Conservation (phyloP, 2,888 invertebrate genomes). For the Aporophyla nigra region DNA sequence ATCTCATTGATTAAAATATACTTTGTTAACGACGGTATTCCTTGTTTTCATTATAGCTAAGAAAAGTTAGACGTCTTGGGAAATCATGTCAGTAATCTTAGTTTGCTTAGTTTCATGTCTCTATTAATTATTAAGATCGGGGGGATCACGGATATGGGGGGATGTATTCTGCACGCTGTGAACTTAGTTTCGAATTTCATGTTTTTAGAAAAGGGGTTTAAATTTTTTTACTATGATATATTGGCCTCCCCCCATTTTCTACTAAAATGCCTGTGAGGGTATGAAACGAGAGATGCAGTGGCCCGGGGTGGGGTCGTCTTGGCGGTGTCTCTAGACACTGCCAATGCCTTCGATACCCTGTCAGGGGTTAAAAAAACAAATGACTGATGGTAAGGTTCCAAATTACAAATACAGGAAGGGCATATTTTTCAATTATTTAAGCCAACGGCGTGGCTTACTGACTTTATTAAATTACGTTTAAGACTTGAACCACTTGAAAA, state of each 20-base stretch:
- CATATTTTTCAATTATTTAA: background rate
- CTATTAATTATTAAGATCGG: background rate
- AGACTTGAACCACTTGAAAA: slow-evolving; percentile 10
- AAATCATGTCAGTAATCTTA: slow-evolving; percentile 35
- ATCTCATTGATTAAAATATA: slow-evolving; percentile 44
- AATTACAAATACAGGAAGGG: slow-evolving; percentile 1
- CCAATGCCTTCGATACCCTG: no score
- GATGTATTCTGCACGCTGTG: background rate
- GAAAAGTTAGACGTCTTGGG: slow-evolving; percentile 23
- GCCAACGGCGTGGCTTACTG: background rate
- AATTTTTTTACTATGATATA: no score
- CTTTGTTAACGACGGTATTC: slow-evolving; percentile 22
- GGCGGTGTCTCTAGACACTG: no score
- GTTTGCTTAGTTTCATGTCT: background rate
- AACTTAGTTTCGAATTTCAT: background rate
- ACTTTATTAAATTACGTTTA: slow-evolving; percentile 6
- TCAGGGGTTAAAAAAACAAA: background rate
- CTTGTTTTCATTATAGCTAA: slow-evolving; percentile 14
- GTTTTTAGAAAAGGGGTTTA: no score
- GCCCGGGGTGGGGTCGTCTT: no score
- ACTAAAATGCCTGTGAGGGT: no score
- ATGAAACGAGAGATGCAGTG: no score
- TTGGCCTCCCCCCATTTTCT: no score
- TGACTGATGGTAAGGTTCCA: background rate
- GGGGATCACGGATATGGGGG: no score